Base-by-base conservation (phyloP, 2,888 invertebrate genomes). In the Thereva nobilitata region DNA sequence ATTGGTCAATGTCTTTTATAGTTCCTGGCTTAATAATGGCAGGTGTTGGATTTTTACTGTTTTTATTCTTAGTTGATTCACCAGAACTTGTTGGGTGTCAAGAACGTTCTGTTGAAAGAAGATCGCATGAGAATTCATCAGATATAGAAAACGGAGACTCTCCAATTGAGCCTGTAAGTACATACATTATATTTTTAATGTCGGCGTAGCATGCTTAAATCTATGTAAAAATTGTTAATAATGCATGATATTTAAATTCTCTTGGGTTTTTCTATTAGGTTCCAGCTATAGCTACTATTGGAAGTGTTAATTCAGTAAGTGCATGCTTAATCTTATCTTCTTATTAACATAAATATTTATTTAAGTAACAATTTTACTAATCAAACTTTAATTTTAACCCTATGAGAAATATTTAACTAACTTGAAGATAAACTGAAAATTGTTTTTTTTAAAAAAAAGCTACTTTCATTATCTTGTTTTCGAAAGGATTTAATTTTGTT, bases 1-100 rank as follows among this genome's bases (percentile, higher is more conserved):
- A 94, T 78, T 97, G 97, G 97, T 89, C 93, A 0, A 80, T 92
- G 59, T 95, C 95, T 40, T 97, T 97, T 80, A 89, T 95, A 55
- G 89, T 95, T 72, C 97, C 97, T 5, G 96, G 93, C 12, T 80
- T 90, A 55, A 88, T 93, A 72, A 95, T 96, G 82, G 89, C 86
- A 2, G 73, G 80, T 0, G 82, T 85, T 34, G 94, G 90, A 1
- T 85, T 90, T 69, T 67, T 93, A 0, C 84, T 94, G 56, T 95
- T 94, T 80, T 81, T 96, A 68, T 91, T 95, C 76, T 82, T 97
- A 41, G 89, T 91, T 1, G 90, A 93, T n/a, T 89, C 89, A 74
- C 96, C 96, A 0, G 82, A 84, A 64, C 87, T 88, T 72, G 91
- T 94, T 55, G 91, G 91, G 0, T 76, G 75, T 59, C 55, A 54